Percentiles rank a stretch among this genome's conserved stretches.
phyloP scores from a whole-genome alignment of 2,113 vertebrate species.

The Pseudorectes ferrugineus region DNA sequence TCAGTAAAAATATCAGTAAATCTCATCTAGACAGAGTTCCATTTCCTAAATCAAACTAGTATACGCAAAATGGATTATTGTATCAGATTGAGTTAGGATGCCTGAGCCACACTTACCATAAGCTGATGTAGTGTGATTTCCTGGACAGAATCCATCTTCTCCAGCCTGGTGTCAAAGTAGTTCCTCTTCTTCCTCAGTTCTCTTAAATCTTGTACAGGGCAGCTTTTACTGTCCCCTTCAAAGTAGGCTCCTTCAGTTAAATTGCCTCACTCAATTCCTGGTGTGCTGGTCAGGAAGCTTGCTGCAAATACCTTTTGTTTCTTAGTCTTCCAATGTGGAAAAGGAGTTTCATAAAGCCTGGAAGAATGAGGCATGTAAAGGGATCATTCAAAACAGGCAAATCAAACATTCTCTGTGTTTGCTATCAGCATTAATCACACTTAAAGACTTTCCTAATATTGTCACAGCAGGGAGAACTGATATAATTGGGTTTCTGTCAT shows the following conservation, averaged over 20 bases:
- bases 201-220: background rate
- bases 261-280: background rate
- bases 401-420: background rate
- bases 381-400: background rate
- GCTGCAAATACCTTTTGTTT: background rate
- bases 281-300: background rate
- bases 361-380: background rate
- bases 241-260: background rate
- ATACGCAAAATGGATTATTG: background rate
- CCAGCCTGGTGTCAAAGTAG: background rate
- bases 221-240: background rate
- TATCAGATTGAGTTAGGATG: background rate
- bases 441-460: background rate
- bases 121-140: background rate
- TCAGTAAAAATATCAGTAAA: background rate
- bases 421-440: background rate
- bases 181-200: background rate
- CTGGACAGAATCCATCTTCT: background rate
- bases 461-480: background rate
- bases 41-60: background rate
- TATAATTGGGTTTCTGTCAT: accelerated
- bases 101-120: background rate
- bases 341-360: background rate
- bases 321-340: background rate
- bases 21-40: background rate